A percentile compares a stretch with the other conserved stretches of the same genome.
phyloP scores from a whole-genome alignment of 2,888 invertebrate species.

The Chaetoderma sp. region DNA sequence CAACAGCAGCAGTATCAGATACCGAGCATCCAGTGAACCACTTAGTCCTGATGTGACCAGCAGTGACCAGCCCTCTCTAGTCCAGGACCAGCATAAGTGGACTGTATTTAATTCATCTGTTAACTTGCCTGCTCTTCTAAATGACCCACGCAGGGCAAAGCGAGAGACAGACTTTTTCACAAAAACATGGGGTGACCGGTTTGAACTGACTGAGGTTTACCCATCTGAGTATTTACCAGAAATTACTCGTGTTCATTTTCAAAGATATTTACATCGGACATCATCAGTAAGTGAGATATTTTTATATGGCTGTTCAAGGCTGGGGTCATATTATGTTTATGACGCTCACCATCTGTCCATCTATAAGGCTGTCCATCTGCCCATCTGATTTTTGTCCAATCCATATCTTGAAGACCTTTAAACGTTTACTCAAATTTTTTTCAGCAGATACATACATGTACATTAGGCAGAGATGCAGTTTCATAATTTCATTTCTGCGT shows the following conservation, averaged over 20 bases:
- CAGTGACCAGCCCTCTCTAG: slow-evolving; percentile 57
- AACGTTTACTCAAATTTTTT: too few relatives aligned
- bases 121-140: slow-evolving; percentile 94
- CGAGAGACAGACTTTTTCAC: slow-evolving; percentile 90
- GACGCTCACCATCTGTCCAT: too few relatives aligned
- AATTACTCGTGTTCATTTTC: slow-evolving; percentile 86
- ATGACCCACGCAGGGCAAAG: slow-evolving; percentile 85
- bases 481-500: too few relatives aligned
- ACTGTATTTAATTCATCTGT: slow-evolving; percentile 91
- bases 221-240: slow-evolving; percentile 86
- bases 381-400: too few relatives aligned
- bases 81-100: slow-evolving; percentile 74
- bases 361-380: too few relatives aligned
- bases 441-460: too few relatives aligned
- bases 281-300: slow-evolving; percentile 61
- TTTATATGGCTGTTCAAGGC: neutral
- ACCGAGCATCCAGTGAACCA: neutral
- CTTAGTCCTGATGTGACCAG: neutral
- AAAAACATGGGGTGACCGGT: slow-evolving; percentile 96
- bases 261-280: slow-evolving; percentile 84
- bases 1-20: neutral
- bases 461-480: too few relatives aligned
- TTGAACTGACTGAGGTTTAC: slow-evolving; percentile 84
- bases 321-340: neutral
- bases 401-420: too few relatives aligned